Evolutionary conservation across 2,888 invertebrate genomes (phyloP).

Genomic region (Cosmorhoe ocellata): DNA sequence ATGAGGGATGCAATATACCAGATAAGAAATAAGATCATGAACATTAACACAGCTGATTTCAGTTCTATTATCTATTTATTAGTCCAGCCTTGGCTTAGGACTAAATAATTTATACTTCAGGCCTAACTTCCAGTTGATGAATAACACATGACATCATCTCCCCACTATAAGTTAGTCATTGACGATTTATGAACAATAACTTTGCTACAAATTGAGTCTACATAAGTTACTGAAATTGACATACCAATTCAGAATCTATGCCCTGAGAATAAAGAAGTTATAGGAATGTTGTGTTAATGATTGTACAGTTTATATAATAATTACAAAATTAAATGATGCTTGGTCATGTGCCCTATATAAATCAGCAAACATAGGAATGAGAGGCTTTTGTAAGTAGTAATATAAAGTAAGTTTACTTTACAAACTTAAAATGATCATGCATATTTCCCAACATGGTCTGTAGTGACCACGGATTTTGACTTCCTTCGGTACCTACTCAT

Average conservation of each 20-base stretch:
- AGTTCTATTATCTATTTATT: too few species aligned
- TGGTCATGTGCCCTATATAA: constrained; percentile 6
- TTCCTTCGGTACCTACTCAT: too few species aligned
- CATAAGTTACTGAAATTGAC: constrained; percentile 3
- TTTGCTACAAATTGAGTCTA: constrained; percentile 19
- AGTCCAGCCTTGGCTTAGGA: constrained; percentile 3
- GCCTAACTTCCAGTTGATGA: constrained; percentile 27
- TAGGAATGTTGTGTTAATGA: constrained; percentile 1
- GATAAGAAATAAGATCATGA: too few species aligned
- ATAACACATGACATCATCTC: constrained; percentile 33
- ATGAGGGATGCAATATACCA: too few species aligned
- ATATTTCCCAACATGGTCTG: too few species aligned
- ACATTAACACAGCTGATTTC: too few species aligned
- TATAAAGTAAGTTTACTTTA: too few species aligned
- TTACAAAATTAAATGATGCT: constrained; percentile 11
- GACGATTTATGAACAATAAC: constrained; percentile 25
- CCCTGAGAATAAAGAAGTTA: constrained; percentile 7
- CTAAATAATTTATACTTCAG: constrained; percentile 12
- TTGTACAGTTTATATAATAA: neutral
- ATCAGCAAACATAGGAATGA: neutral
- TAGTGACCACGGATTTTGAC: too few species aligned
- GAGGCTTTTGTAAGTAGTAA: neutral
- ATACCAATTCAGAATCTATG: constrained; percentile 10
- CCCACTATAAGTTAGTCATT: constrained; percentile 20
- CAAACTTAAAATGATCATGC: too few species aligned